These are phyloP conservation scores for Pseudococcus jackbeardsleyi DNA, from an alignment of 2,888 invertebrate species.

Conservation along the genomic window DNA sequence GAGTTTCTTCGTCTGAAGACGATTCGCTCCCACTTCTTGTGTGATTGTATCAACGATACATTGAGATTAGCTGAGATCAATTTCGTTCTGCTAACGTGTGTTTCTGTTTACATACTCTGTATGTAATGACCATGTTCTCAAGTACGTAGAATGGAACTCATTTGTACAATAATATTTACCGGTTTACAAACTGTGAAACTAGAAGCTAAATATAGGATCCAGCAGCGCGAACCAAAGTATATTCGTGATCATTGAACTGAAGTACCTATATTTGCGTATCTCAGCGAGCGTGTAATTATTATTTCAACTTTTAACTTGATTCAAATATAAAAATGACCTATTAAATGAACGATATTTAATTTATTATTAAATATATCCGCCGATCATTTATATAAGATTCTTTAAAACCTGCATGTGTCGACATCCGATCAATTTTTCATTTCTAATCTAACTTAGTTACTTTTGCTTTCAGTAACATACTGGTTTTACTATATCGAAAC, in stretches of 20 bases:
- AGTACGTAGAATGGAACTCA: conserved; percentile 7
- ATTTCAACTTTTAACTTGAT: conserved; percentile 30
- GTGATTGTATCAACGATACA: not conserved
- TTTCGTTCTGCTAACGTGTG: not conserved
- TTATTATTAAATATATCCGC: conserved; percentile 24
- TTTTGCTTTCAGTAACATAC: not conserved
- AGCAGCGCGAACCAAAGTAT: conserved; percentile 3
- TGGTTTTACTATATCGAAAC: conserved; percentile 3
- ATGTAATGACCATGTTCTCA: conserved; percentile 1
- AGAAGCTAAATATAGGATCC: not conserved
- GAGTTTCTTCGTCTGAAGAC: not conserved
- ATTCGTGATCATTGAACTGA: conserved; percentile 38
- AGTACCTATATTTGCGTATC: not conserved
- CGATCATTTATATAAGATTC: conserved; percentile 40
- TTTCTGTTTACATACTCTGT: not conserved
- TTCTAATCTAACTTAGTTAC: not conserved
- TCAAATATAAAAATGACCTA: conserved; percentile 35
- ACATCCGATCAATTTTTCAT: conserved; percentile 41
- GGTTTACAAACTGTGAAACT: not conserved
- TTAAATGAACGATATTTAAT: conserved; percentile 37
- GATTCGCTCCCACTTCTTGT: not conserved
- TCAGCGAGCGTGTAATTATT: conserved; percentile 12
- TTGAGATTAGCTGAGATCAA: not conserved
- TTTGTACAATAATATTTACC: conserved; percentile 2
- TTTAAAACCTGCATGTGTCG: conserved; percentile 40